A percentile compares a stretch with the other conserved stretches of the same genome.
Conservation (phyloP, 2,113 vertebrate species). For the Ptilonorhynchus violaceus region DNA sequence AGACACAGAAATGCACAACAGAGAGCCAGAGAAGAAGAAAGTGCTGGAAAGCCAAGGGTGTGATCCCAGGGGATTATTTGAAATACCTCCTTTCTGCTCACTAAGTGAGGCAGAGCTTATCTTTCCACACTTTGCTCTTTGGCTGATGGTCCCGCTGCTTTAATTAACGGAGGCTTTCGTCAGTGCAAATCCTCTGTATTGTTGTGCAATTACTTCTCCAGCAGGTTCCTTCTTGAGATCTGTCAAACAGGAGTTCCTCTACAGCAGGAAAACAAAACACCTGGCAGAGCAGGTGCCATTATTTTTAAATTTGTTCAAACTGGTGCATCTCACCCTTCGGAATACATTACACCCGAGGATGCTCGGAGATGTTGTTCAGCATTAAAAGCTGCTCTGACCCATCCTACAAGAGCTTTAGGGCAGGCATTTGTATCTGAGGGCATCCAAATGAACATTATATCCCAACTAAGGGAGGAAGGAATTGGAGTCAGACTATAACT, state of each 20-base stretch:
- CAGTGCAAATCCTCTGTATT: not conserved
- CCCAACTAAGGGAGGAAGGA: not conserved
- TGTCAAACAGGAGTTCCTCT: constrained; percentile 10
- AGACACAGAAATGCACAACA: not conserved
- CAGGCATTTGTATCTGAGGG: not conserved
- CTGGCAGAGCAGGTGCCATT: not conserved
- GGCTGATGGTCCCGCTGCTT: not conserved
- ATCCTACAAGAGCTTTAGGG: not conserved
- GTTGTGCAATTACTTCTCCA: not conserved
- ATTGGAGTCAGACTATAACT: not conserved
- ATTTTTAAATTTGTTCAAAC: not conserved
- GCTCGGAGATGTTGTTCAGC: not conserved
- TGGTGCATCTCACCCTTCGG: not conserved
- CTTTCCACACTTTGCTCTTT: not conserved
- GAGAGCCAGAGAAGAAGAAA: not conserved
- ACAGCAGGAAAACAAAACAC: not conserved
- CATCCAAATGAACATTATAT: not conserved
- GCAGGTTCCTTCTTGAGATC: not conserved
- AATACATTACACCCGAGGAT: not conserved
- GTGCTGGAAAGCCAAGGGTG: not conserved
- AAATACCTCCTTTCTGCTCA: not conserved
- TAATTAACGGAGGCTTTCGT: not conserved
- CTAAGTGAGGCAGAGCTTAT: not conserved
- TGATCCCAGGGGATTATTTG: not conserved
- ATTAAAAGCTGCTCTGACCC: not conserved